Base-by-base conservation (phyloP, 2,888 invertebrate genomes). In the Drosophila austrosaltans region DNA sequence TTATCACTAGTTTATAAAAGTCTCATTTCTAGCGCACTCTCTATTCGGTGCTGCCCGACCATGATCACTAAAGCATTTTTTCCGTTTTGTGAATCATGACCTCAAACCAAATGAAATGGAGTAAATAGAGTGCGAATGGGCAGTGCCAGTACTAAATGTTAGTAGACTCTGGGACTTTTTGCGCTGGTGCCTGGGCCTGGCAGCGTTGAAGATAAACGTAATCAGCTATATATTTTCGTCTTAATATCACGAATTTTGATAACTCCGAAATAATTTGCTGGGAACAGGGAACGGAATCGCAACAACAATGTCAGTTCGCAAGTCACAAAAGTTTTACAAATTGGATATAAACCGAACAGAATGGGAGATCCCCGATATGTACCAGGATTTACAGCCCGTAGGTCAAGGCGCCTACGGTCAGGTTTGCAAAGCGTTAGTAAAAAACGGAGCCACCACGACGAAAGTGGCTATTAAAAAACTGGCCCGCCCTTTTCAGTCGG, bases 331-430 rank as follows among this genome's bases (percentile, higher is more conserved):
- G 87, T 98, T 95, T 93, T 96, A 97, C 91, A 96, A 95, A 92
- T 94, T 98, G 68, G 99, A 99, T 93, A 96, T 99, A 82, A 99
- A 98, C 93, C 97, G 97, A 93, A 98, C 99, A 71, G 97, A 98
- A 94, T 99, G 98, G 98, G 97, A 97, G 93, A 96, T 99, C 78
- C 98, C 98, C 64, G 95, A 96, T 78, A 94, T 97, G 87, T 99
- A 99, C 93, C 96, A 97, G 93, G 95, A 95, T 93, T 94, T 99
- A 84, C 96, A 96, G 91, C 96, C 98, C 74, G 98, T 99, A 72
- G 99, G 99, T 75, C 97, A 97, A 72, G 99, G 99, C 77, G 99
- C 99, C 89, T 99, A 99, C 93, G 99, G 99, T 79, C 98, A 82
- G 95, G 86, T 86, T 28, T 91, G 90, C 39, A 90, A 90, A 73